A percentile compares a stretch with the other conserved stretches of the same genome.
Evolutionary conservation across 2,113 vertebrate species (phyloP).

Genomic region (Cynopterus brachyotis): DNA sequence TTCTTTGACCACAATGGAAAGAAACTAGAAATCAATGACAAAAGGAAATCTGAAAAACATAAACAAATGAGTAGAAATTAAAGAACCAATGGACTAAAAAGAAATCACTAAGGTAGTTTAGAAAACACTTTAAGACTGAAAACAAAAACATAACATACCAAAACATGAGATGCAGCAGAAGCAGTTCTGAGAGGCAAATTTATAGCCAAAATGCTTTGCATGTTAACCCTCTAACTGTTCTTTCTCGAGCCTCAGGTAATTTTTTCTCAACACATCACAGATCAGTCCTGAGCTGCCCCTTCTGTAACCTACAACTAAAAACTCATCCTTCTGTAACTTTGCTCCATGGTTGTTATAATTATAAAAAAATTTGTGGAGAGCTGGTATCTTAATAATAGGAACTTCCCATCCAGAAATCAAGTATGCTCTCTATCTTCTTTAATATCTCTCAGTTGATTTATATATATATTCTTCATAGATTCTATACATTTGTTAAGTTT

Average conservation of each 20-base stretch:
- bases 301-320: neutral
- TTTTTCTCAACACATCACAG: neutral
- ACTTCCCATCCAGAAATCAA: neutral
- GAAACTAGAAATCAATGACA: neutral
- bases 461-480: neutral
- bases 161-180: neutral
- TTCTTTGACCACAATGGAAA: neutral
- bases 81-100: neutral
- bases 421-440: neutral
- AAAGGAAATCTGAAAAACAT: neutral
- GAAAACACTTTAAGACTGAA: neutral
- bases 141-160: neutral
- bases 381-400: neutral
- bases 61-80: neutral
- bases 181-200: neutral
- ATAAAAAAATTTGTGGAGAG: neutral
- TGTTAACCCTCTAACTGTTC: neutral
- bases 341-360: neutral
- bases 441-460: neutral
- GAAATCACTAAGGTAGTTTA: neutral
- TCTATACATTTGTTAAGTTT: neutral
- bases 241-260: neutral
- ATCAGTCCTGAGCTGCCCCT: neutral
- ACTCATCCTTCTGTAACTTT: neutral
- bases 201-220: neutral